A percentile compares a stretch with the other conserved stretches of the same genome.
phyloP scores from a whole-genome alignment of 2,888 invertebrate species.

The Hyalella azteca region DNA sequence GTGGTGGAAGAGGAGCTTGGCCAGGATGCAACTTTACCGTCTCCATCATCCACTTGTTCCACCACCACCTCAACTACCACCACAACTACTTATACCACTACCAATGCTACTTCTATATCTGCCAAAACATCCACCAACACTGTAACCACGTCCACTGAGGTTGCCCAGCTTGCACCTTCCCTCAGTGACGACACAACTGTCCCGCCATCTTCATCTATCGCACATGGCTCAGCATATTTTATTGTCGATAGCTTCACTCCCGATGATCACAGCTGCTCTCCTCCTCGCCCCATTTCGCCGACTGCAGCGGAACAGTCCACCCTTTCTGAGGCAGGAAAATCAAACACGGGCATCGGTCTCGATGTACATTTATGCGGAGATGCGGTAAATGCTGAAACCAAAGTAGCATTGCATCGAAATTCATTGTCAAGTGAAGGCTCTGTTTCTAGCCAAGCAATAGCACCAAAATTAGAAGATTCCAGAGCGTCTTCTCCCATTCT shows the following conservation, averaged over 20 bases:
- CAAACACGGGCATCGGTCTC: no score
- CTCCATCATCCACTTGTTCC: conserved; percentile 25
- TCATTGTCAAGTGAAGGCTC: no score
- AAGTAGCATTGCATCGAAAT: no score
- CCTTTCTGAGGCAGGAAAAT: not conserved
- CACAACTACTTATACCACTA: not conserved
- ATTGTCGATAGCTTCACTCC: not conserved
- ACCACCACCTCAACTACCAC: conserved; percentile 6
- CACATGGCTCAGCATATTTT: not conserved
- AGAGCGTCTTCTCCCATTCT: no score
- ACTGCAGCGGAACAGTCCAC: not conserved
- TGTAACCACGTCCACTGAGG: not conserved
- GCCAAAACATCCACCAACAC: not conserved
- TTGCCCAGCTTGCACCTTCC: no score
- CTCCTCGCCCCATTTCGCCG: not conserved
- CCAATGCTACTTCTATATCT: not conserved
- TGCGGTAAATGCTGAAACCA: no score
- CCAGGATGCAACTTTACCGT: conserved; percentile 20
- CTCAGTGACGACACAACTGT: not conserved
- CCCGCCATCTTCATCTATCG: not conserved
- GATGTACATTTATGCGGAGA: no score
- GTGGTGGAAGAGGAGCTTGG: conserved; percentile 25
- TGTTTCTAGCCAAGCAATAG: no score
- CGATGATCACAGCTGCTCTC: not conserved
- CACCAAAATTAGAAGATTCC: no score